Percentiles rank a stretch among this genome's conserved stretches.
phyloP scores from a whole-genome alignment of 2,888 invertebrate genomes.

The Cynaeus angustus region DNA sequence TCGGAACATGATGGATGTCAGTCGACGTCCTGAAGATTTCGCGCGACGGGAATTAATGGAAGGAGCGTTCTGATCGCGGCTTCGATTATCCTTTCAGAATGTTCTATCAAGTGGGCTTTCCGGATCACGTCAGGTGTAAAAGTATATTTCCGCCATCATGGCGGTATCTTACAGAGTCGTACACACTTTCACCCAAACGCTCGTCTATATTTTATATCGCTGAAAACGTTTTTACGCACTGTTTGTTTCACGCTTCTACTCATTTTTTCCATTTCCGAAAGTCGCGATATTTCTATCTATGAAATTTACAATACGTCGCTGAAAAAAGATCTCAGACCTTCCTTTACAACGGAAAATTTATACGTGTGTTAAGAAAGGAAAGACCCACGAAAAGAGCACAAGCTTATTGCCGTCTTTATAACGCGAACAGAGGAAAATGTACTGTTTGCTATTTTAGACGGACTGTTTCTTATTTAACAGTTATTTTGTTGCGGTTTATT shows the following conservation, averaged over 20 bases:
- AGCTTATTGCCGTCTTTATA: conserved; percentile 23
- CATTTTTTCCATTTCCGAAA: conserved; percentile 45
- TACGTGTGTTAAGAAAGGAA: conserved; percentile 28
- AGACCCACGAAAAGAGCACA: conserved; percentile 23
- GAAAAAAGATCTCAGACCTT: conserved; percentile 19
- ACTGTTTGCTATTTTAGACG: conserved; percentile 9
- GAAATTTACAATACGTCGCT: conserved; percentile 43
- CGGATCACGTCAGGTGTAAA: conserved; percentile 53
- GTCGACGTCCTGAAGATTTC: conserved; percentile 32
- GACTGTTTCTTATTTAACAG: conserved; percentile 11
- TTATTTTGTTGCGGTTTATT: conserved; percentile 1
- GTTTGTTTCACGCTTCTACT: conserved; percentile 38
- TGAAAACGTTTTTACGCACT: conserved; percentile 49
- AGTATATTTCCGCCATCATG: conserved; percentile 45
- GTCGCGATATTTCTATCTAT: conserved; percentile 42
- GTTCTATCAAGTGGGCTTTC: conserved; percentile 53
- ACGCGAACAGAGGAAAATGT: conserved; percentile 21
- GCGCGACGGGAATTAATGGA: conserved; percentile 51
- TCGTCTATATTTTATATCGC: conserved; percentile 46
- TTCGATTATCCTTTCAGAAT: conserved; percentile 53
- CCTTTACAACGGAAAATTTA: conserved; percentile 34
- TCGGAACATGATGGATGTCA: conserved; percentile 40
- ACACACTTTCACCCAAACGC: conserved; percentile 31
- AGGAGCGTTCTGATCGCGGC: conserved; percentile 43
- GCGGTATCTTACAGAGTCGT: conserved; percentile 23